Evolutionary conservation across 2,797 vertebrate genomes (phyloP).

Genomic region (Echiichthys vipera): DNA sequence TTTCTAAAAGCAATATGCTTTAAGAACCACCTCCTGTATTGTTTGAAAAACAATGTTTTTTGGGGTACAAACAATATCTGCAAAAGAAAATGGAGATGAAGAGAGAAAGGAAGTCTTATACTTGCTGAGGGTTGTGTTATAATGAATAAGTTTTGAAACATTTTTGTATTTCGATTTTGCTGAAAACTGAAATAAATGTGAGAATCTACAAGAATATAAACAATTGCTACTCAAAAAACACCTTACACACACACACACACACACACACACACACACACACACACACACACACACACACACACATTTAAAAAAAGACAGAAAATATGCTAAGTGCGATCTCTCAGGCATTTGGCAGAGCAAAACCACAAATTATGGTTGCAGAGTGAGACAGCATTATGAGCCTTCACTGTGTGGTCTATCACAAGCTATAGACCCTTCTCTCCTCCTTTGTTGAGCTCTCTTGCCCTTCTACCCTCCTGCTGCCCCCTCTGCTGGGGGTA

Average conservation of each 20-base stretch:
- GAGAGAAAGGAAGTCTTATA: not conserved
- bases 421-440: constrained; percentile 53
- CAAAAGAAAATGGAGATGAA: not conserved
- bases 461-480: constrained; percentile 68
- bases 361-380: constrained; percentile 77
- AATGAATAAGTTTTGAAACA: not conserved
- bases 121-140: not conserved
- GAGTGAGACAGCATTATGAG: constrained; percentile 72
- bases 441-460: constrained; percentile 68
- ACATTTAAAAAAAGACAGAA: constrained; percentile 60
- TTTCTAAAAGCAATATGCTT: not conserved
- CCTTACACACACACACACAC: constrained; percentile 36
- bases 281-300: too few relatives aligned
- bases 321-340: constrained; percentile 70
- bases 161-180: not conserved
- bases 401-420: constrained; percentile 80
- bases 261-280: too few relatives aligned
- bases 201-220: constrained; percentile 41
- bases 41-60: not conserved
- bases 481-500: constrained; percentile 80
- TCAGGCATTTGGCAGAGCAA: constrained; percentile 64
- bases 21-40: not conserved
- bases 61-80: not conserved
- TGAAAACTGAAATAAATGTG: constrained; percentile 21
- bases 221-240: constrained; percentile 51